Base-by-base conservation (phyloP, 1,140 invertebrate species). In the Bombus haemorrhoidalis region DNA sequence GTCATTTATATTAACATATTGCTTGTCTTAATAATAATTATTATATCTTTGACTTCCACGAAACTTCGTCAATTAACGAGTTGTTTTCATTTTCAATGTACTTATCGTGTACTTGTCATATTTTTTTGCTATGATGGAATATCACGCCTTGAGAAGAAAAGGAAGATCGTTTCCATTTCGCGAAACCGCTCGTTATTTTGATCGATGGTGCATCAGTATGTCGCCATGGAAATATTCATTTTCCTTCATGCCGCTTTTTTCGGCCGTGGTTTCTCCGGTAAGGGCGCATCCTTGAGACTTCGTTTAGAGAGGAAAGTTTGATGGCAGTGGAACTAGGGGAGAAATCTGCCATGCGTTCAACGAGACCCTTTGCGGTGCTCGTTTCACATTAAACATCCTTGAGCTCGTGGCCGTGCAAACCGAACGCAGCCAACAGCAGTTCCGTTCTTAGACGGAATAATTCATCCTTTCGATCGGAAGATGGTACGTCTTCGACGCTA, bases 191-290 rank as follows among this genome's bases (percentile, higher is more conserved):
- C 28, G 15, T 37, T 32, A 10, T 34, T 71, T 43, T 62, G 84
- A 86, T 86, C 43, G 62, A 76, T 81, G 41, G 84, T 28, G 9
- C 64, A 22, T 15, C 10, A 15, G n/a, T 6, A 18, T 37, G 62
- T 59, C 84, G 72, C 47, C 76, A 76, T 69, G 78, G 62, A 81
- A 47, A 86, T 86, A 81, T 86, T 76, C 84, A 22, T 43, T 43
- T 32, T 39, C 47, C 57, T 25, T 25, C 32, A 12, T 10, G 5
- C 4, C 18, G n/a, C 39, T 18, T 41, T 25, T 18, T 4, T 10
- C 53, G 53, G 1, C 9, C 39, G 28, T 18, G n/a, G n/a, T 68
- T 71, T 34, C 15, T 10, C 34, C 22, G 1, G 32, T 6, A 4
- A 47, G 34, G 15, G 22, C 34, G 43, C 57, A 34, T 75, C 41